These are phyloP conservation scores for Norana najaformis DNA, from an alignment of 2,888 invertebrate species.

Conservation along the genomic window DNA sequence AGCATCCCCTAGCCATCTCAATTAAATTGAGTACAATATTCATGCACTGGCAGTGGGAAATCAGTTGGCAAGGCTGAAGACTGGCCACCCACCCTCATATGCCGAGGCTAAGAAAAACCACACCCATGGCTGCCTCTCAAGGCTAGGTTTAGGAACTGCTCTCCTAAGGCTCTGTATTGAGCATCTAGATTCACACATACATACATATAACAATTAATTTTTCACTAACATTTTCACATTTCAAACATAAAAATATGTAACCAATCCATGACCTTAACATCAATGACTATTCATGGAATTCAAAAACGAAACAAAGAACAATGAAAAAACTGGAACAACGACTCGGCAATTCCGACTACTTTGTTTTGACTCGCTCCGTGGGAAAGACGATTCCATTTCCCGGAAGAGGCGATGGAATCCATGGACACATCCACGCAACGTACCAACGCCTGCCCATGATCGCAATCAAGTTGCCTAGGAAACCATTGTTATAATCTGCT, in stretches of 20 bases:
- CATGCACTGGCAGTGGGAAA: too few species aligned
- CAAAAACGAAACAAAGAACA: background rate
- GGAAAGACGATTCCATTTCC: constrained; percentile 71
- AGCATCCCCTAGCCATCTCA: too few species aligned
- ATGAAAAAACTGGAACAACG: background rate
- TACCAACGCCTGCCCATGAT: constrained; percentile 80
- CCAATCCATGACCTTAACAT: too few species aligned
- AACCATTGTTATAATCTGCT: constrained; percentile 74
- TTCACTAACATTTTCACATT: too few species aligned
- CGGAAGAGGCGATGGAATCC: constrained; percentile 76
- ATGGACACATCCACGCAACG: constrained; percentile 78
- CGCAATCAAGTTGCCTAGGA: constrained; percentile 73
- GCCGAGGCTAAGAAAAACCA: too few species aligned
- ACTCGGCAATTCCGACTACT: background rate
- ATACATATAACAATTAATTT: background rate
- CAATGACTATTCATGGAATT: background rate
- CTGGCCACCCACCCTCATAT: too few species aligned
- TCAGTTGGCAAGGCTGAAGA: too few species aligned
- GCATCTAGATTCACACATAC: too few species aligned
- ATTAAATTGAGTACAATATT: too few species aligned
- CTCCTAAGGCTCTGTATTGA: too few species aligned
- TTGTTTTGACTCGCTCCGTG: background rate
- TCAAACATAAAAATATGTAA: background rate
- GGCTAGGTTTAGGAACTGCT: too few species aligned
- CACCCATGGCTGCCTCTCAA: too few species aligned